A percentile compares a stretch with the other conserved stretches of the same genome.
Conservation (phyloP, 2,797 vertebrate genomes). For the Tarsius wallacei region DNA sequence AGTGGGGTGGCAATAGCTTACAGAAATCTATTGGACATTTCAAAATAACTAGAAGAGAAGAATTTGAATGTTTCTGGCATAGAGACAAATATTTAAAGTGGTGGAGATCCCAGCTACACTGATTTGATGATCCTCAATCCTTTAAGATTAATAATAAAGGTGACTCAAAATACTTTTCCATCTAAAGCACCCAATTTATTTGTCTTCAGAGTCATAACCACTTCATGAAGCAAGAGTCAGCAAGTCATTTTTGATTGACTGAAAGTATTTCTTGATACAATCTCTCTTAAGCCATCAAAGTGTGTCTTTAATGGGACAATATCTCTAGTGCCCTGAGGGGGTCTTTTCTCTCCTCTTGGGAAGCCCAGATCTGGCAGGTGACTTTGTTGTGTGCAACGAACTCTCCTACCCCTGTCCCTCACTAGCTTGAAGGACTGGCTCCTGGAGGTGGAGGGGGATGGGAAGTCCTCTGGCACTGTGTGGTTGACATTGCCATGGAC, state of each 20-base stretch:
- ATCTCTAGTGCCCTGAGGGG: background rate
- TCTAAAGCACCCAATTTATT: background rate
- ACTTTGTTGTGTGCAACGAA: accelerated
- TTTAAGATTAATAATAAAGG: background rate
- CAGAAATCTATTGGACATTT: background rate
- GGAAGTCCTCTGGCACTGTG: background rate
- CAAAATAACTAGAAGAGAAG: background rate
- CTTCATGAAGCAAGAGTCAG: background rate
- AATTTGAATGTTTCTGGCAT: background rate
- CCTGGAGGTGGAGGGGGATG: accelerated
- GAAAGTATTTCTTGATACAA: background rate
- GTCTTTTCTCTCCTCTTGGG: background rate
- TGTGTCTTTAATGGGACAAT: background rate
- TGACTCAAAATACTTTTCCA: background rate
- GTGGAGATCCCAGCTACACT: background rate
- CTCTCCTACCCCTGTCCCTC: background rate
- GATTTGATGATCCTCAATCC: background rate
- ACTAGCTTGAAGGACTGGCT: background rate
- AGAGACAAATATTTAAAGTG: background rate
- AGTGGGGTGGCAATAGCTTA: background rate
- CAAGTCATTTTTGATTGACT: background rate
- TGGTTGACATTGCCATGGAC: background rate
- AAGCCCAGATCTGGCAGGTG: background rate
- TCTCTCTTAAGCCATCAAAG: background rate
- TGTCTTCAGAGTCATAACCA: background rate